Conservation (phyloP, 2,888 invertebrate genomes). For the Sepioteuthis lessoniana region DNA sequence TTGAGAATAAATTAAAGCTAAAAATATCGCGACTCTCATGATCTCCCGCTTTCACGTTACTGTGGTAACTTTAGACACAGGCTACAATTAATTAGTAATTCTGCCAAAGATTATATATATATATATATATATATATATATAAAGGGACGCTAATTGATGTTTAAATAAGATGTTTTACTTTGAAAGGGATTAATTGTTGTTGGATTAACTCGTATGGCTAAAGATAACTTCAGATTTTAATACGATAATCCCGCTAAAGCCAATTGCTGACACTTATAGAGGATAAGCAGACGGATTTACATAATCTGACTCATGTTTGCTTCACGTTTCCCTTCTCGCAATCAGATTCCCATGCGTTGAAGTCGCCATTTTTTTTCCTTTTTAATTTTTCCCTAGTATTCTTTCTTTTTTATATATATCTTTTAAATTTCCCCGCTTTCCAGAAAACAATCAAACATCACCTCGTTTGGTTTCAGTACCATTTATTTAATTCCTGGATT, state of each 20-base stretch:
- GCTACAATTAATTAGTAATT: too few species aligned
- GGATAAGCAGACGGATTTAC: not conserved
- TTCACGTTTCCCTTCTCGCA: not conserved
- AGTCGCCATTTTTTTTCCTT: not conserved
- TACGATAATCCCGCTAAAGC: not conserved
- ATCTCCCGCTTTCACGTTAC: too few species aligned
- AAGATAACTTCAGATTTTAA: not conserved
- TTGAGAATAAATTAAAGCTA: too few species aligned
- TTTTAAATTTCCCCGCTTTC: not conserved
- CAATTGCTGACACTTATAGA: not conserved
- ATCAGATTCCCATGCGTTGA: not conserved
- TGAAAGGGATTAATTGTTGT: not conserved
- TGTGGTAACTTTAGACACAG: too few species aligned
- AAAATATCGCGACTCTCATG: too few species aligned
- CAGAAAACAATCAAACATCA: not conserved
- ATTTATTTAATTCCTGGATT: not conserved
- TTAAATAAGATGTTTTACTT: not conserved
- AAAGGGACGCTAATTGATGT: not conserved
- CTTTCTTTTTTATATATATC: too few species aligned
- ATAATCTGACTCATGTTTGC: not conserved
- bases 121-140: too few species aligned
- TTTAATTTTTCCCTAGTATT: too few species aligned
- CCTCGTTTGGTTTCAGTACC: not conserved
- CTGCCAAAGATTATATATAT: too few species aligned
- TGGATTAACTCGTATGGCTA: conserved; percentile 10